Evolutionary conservation across 2,888 invertebrate species (phyloP).

Genomic region (Syrphus vitripennis): DNA sequence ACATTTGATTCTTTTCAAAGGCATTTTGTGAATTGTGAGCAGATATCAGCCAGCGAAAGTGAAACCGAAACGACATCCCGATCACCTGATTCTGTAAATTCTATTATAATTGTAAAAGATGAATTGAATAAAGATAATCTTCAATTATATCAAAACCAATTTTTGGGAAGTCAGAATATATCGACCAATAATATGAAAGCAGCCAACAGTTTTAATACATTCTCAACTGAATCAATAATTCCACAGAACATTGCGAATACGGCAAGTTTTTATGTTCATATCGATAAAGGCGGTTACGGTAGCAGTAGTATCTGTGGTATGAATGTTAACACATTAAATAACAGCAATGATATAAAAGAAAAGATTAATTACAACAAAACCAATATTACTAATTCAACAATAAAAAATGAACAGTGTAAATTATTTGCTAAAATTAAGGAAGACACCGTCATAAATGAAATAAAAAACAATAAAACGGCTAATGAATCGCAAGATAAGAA

Average conservation of each 20-base stretch:
- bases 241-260: conserved; percentile 17
- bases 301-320: background rate
- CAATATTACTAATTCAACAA: background rate
- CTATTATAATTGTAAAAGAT: background rate
- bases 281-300: background rate
- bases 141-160: conserved; percentile 29
- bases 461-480: conserved; percentile 7
- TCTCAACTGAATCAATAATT: background rate
- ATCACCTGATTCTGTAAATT: conserved; percentile 79
- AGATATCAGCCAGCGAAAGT: conserved; percentile 89
- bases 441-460: conserved; percentile 61
- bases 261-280: conserved; percentile 3
- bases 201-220: background rate
- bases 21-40: conserved; percentile 89
- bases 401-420: conserved; percentile 14
- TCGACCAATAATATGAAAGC: background rate
- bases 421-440: conserved; percentile 32
- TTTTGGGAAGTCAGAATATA: background rate
- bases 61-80: conserved; percentile 87
- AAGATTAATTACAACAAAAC: background rate
- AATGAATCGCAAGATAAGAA: background rate
- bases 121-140: conserved; percentile 33
- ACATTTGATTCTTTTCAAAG: conserved; percentile 91
- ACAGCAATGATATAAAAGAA: background rate
- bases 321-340: background rate